Evolutionary conservation across 2,888 invertebrate genomes (phyloP).

Genomic region (Megastigmus dorsalis): DNA sequence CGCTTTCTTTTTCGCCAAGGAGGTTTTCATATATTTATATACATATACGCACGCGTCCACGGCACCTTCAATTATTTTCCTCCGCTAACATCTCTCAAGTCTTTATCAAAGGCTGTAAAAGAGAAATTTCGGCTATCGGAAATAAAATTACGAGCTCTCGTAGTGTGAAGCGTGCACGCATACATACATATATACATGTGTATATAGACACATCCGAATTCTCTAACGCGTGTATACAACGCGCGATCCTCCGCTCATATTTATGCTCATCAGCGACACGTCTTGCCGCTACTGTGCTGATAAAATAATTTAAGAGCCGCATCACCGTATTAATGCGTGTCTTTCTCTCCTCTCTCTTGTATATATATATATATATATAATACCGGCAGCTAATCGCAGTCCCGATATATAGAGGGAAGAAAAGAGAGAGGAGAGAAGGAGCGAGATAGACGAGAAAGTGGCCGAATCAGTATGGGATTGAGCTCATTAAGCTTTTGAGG

Average conservation of each 20-base stretch:
- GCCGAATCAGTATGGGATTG: constrained; percentile 16
- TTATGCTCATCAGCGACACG: background rate
- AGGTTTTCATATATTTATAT: background rate
- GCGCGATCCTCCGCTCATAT: background rate
- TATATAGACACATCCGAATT: too few species aligned
- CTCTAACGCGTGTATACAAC: background rate
- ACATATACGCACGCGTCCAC: too few species aligned
- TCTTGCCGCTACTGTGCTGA: constrained; percentile 1
- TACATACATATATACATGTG: too few species aligned
- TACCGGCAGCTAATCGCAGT: background rate
- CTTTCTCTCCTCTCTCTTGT: too few species aligned
- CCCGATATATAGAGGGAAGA: background rate
- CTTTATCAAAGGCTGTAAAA: constrained; percentile 22
- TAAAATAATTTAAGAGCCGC: constrained; percentile 27
- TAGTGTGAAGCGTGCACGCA: too few species aligned
- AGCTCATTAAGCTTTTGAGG: constrained; percentile 37
- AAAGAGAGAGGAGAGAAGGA: background rate
- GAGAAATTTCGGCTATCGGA: constrained; percentile 22
- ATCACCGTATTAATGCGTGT: background rate
- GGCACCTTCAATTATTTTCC: too few species aligned
- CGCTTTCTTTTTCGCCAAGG: constrained; percentile 44
- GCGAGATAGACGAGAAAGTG: constrained; percentile 38
- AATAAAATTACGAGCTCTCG: background rate
- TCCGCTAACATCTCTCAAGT: too few species aligned
- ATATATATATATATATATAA: too few species aligned